Base-by-base conservation (phyloP, 2,113 vertebrate genomes). In the Nibea albiflora region DNA sequence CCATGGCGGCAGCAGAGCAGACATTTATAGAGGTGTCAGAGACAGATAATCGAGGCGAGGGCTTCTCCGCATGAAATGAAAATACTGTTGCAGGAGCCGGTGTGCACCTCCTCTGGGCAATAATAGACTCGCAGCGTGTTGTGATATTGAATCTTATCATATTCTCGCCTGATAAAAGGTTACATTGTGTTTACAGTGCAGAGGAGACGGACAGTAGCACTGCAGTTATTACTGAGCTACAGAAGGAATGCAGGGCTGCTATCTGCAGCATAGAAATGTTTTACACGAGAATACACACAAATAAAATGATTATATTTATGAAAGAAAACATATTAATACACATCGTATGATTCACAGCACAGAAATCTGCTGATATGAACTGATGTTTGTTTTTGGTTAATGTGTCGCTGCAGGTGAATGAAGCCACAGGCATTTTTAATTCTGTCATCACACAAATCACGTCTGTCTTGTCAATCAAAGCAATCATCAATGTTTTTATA, bases 1-100 rank as follows among this genome's bases (percentile, higher is more conserved):
- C 26, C 67, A 24, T 39, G 2, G 14, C 28, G 2, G 28, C n/a
- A 47, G 76, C 67, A 14, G 69, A 52, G 71, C 68, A 75, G 64
- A 81, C 78, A 39, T 75, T 76, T 75, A 79, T 81, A 76, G 81
- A 80, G 62, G 88, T 80, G 82, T 87, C 85, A 83, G 76, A 70
- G 78, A 54, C 4, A 83, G 82, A 85, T 85, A 80, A 83, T 83
- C 6, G 28, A 79, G 65, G 50, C 31, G 17, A 75, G 64, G 22
- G 73, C 68, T 60, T 52, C 66, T 73, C 46, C 10, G 19, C 66
- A 73, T 65, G 67, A 78, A 76, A 81, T 81, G 74, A 76, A 86
- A 81, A 81, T 17, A 64, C 10, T 75, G 31, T 3, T 52, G 39
- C 73, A 70, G 63, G 28, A 58, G 39, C 52, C 31, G n/a, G 20